These are phyloP conservation scores for Drosophila santomea DNA, from an alignment of 1,140 invertebrate genomes.

Conservation along the genomic window DNA sequence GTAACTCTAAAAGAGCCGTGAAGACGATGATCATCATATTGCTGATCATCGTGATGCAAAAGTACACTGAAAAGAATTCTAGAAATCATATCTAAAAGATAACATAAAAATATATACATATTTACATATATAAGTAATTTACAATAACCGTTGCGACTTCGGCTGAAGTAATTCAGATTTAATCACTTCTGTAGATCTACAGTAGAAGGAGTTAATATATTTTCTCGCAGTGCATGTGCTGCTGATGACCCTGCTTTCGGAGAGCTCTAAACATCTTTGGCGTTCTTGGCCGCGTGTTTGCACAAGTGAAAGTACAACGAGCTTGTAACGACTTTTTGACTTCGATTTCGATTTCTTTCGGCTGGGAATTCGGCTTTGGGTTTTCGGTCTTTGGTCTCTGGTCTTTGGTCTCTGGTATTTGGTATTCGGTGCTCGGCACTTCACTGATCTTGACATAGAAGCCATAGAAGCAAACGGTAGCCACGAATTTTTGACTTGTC, in stretches of 20 bases:
- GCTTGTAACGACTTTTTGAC: slow-evolving; percentile 57
- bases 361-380: slow-evolving; percentile 6
- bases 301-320: slow-evolving; percentile 76
- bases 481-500: slow-evolving; percentile 23
- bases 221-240: slow-evolving; percentile 13
- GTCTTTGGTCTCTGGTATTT: background rate
- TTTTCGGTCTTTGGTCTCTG: background rate
- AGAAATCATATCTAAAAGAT: no score
- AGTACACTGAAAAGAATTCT: background rate
- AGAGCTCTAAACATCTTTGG: slow-evolving; percentile 12
- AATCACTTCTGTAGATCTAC: no score
- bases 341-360: slow-evolving; percentile 40
- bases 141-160: no score
- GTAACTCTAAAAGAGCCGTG: slow-evolving; percentile 42
- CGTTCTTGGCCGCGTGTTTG: slow-evolving; percentile 70
- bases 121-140: no score
- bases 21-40: slow-evolving; percentile 9
- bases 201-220: no score
- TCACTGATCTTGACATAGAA: slow-evolving; percentile 73
- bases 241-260: slow-evolving; percentile 42
- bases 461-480: slow-evolving; percentile 40
- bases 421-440: slow-evolving; percentile 12
- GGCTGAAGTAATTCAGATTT: no score
- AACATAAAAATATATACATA: no score
- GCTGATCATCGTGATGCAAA: slow-evolving; percentile 18